These are phyloP conservation scores for Diabrotica virgifera DNA, from an alignment of 1,140 invertebrate species.

Conservation along the genomic window DNA sequence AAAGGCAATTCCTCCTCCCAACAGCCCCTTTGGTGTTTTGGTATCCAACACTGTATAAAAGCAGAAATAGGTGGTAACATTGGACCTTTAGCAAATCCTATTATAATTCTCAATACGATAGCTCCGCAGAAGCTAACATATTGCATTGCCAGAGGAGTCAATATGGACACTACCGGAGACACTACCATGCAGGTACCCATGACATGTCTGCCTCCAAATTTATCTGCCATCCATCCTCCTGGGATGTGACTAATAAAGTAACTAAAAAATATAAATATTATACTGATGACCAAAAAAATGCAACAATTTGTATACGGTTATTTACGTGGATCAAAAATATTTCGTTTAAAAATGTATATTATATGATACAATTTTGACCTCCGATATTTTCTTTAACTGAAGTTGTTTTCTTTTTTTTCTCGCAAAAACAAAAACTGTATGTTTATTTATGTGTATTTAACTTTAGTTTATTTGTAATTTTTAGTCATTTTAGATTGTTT, in stretches of 20 bases:
- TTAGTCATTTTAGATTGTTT: too few species aligned
- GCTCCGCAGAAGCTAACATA: conserved; percentile 13
- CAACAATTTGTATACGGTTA: too few species aligned
- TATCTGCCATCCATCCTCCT: conserved; percentile 28
- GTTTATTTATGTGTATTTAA: too few species aligned
- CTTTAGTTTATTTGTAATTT: too few species aligned
- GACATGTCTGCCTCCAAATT: conserved; percentile 24
- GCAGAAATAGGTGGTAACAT: conserved; percentile 24
- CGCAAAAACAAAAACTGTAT: too few species aligned
- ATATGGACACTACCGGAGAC: conserved; percentile 15
- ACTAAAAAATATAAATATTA: background rate
- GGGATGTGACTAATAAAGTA: conserved; percentile 25
- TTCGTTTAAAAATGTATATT: too few species aligned
- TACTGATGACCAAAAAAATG: too few species aligned
- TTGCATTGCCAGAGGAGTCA: conserved; percentile 16
- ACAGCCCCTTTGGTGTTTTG: conserved; percentile 18
- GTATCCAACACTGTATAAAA: conserved; percentile 27
- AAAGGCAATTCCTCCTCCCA: conserved; percentile 25
- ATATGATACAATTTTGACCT: too few species aligned
- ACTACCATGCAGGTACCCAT: conserved; percentile 16
- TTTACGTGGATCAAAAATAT: too few species aligned
- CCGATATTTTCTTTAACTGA: too few species aligned
- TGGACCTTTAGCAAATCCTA: conserved; percentile 22
- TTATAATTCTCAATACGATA: conserved; percentile 15
- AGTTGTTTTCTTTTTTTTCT: too few species aligned